phyloP scores from a whole-genome alignment of 2,888 invertebrate species.

The Bugulina stolonifera region DNA sequence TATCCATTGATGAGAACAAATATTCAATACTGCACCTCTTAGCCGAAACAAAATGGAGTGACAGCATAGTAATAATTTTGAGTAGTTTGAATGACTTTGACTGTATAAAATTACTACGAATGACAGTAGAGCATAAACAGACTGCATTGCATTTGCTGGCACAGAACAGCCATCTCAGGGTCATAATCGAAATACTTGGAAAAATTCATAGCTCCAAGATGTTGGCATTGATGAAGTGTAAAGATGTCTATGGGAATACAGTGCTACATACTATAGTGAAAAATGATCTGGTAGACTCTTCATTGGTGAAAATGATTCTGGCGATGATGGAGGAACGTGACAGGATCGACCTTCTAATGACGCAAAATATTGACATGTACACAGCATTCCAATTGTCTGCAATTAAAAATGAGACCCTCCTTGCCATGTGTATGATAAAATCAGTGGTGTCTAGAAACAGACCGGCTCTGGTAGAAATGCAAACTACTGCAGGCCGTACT shows the following conservation, averaged over 20 bases:
- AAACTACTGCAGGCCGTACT: background rate
- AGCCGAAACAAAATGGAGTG: background rate
- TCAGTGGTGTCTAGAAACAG: background rate
- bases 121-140: background rate
- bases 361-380: background rate
- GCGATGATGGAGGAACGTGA: background rate
- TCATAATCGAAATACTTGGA: no score
- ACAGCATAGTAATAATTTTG: background rate
- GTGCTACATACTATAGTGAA: background rate
- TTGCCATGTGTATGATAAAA: background rate
- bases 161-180: no score
- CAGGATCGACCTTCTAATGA: background rate
- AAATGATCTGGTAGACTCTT: background rate
- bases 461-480: background rate
- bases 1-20: background rate
- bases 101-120: background rate
- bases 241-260: background rate
- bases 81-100: background rate
- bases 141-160: background rate
- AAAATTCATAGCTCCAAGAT: no score
- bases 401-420: background rate
- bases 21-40: background rate
- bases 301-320: background rate
- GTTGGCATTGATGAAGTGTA: no score
- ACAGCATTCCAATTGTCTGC: background rate